Evolutionary conservation across 2,888 invertebrate genomes (phyloP), one percentile per base, ranked within the genome.

Genomic region (Himalopsyche anomala): DNA sequence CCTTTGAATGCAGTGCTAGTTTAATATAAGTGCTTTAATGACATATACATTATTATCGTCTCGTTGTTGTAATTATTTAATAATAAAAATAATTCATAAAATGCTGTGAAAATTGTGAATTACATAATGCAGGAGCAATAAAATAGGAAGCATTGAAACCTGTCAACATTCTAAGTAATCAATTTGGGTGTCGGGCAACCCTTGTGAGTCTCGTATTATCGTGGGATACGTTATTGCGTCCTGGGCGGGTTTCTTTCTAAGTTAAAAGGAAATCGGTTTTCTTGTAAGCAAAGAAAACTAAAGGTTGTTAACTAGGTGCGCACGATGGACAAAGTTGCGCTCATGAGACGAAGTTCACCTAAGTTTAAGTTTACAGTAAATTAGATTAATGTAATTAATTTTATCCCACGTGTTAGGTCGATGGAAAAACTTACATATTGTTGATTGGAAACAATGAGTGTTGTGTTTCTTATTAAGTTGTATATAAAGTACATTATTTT

Each of bases 171-270:
- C 19, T 19, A 62, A 62, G 62, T 9, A 62, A 62, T 4, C 62
- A 62, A 19, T 8, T 62, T n/a, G 62, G 62, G 62, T 62, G 62
- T 62, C 62, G 19, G 62, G 62, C 62, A 62, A 11, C 28, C 62
- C 15, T 15, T 28, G 36, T 5, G 82, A 54, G 54, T 17, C 45
- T 51, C 36, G 54, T 38, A 38, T 82, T 85, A 79, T 82, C 79
- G 38, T 54, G 55, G 85, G 85, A 12, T 51, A 54, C 42, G 82
- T 82, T 85, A 85, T 85, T 82, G 54, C 79, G 40, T 69, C 83
- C 80, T 40, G 85, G 9, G n/a, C 36, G 42, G 82, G 11, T 74
- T 85, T 79, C 69, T 85, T 85, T 82, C 54, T 79, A 54, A 56
- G 79, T n/a, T 80, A 79, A 54, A 74, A 45, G 54, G 74, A 81